phyloP scores from a whole-genome alignment of 2,888 invertebrate genomes.

The Philereme transversata region DNA sequence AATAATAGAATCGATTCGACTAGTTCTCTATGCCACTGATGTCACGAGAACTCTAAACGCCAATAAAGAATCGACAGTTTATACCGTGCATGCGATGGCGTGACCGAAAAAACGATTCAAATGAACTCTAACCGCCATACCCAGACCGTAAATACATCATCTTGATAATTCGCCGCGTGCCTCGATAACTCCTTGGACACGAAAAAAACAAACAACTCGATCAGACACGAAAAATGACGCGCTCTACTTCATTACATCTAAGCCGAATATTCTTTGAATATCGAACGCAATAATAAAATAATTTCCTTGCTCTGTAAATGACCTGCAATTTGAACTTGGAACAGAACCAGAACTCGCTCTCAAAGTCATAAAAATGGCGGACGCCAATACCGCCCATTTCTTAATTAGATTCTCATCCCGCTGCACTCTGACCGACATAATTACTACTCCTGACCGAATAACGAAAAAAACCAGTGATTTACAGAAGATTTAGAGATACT shows the following conservation, averaged over 20 bases:
- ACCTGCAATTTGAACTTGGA: too few species aligned
- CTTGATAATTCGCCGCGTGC: slow-evolving; percentile 69
- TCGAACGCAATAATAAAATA: too few species aligned
- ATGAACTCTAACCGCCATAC: slow-evolving; percentile 67
- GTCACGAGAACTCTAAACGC: slow-evolving; percentile 64
- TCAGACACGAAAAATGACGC: slow-evolving; percentile 40
- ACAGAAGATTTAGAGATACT: slow-evolving; percentile 77
- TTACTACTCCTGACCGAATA: slow-evolving; percentile 78
- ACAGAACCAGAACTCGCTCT: slow-evolving; percentile 27
- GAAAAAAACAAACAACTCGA: slow-evolving; percentile 46
- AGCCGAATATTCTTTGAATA: too few species aligned
- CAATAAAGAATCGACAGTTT: slow-evolving; percentile 76
- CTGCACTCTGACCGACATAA: slow-evolving; percentile 84
- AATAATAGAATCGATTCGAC: slow-evolving; percentile 62
- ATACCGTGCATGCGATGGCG: slow-evolving; percentile 80
- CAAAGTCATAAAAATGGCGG: slow-evolving; percentile 61
- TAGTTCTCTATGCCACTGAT: slow-evolving; percentile 53
- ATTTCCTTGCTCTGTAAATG: too few species aligned
- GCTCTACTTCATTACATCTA: slow-evolving; percentile 13
- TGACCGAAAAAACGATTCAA: slow-evolving; percentile 79
- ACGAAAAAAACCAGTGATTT: slow-evolving; percentile 78
- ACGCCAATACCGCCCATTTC: slow-evolving; percentile 72
- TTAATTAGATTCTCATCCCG: slow-evolving; percentile 81
- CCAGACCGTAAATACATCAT: slow-evolving; percentile 76
- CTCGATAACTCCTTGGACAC: slow-evolving; percentile 55